A percentile compares a stretch with the other conserved stretches of the same genome.
These are phyloP conservation scores for Trachelus iudaicus DNA, from an alignment of 2,888 invertebrate species.

Conservation along the genomic window DNA sequence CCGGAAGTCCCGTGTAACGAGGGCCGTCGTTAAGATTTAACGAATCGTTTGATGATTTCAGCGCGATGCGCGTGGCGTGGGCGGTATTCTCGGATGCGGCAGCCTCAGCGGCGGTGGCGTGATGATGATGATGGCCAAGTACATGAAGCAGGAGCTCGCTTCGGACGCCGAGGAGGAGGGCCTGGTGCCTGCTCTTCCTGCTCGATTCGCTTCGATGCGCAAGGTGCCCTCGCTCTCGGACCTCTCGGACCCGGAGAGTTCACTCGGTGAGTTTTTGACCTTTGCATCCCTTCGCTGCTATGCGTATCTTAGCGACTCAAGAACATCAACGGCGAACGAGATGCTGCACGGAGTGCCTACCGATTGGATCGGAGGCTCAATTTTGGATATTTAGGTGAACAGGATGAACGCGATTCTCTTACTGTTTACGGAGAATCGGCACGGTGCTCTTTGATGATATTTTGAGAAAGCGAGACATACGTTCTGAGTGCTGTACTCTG, in stretches of 20 bases:
- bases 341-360: no score
- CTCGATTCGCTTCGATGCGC: conserved; percentile 77
- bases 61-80: conserved; percentile 58
- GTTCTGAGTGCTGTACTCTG: not conserved
- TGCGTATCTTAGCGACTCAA: not conserved
- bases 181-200: conserved; percentile 69
- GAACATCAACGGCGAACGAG: not conserved
- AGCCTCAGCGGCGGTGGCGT: conserved; percentile 54
- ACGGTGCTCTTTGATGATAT: not conserved
- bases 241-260: conserved; percentile 89
- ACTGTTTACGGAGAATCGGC: not conserved
- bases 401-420: not conserved
- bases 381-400: not conserved
- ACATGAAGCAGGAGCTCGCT: conserved; percentile 71
- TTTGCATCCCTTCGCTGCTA: not conserved
- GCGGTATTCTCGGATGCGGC: conserved; percentile 50
- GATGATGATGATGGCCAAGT: conserved; percentile 62
- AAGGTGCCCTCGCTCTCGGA: conserved; percentile 93
- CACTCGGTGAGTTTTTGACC: conserved; percentile 78
- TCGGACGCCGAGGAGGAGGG: conserved; percentile 73
- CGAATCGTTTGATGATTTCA: conserved; percentile 28
- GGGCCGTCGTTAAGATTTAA: not conserved
- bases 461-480: not conserved
- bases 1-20: conserved; percentile 1
- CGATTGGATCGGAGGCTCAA: not conserved